Evolutionary conservation across 2,113 vertebrate species (phyloP), one percentile per base, ranked within the genome.

Genomic region (Perca flavescens): DNA sequence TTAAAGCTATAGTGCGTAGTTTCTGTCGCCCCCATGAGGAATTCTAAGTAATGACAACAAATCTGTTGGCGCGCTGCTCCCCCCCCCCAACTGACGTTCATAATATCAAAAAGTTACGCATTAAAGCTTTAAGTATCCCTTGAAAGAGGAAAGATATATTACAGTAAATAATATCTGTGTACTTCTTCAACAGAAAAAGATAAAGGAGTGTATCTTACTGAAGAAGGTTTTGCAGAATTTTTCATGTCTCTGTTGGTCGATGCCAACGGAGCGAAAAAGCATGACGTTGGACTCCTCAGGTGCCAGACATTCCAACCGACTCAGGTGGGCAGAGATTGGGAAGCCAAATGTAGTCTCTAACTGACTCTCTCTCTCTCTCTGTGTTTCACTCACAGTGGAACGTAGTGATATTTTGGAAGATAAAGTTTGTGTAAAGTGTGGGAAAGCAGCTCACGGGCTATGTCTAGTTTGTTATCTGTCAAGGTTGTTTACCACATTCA

Each of bases 301-400:
- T 84, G 62, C 54, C 74, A 89, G 80, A 49, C 83, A 60, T 74
- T 68, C 62, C 69, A 58, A 65, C 68, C 0, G 21, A 47, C 49
- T 61, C 57, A 52, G 63, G 74, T 76, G 54, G 9, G 68, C 64
- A 69, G 64, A 49, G 73, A 14, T 63, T 72, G 68, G 79, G 77
- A 77, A 36, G 57, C 56, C 40, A 28, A 28, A 58, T 77, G 47
- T 60, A 53, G 60, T 68, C 12, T 85, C 52, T 64, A n/a, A 6
- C 12, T 52, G 75, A 66, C 31, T 34, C 31, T 34, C 34, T 31
- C 36, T 58, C 52, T 60, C 63, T 4, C 21, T 69, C 65, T 36
- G 3, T 36, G 14, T 71, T 22, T 87, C 36, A 60, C 34, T 86
- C 25, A 47, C 34, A 28, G 28, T 40, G 49, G 25, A 63, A 74